phyloP scores from a whole-genome alignment of 2,113 vertebrate genomes.

The Channa argus region DNA sequence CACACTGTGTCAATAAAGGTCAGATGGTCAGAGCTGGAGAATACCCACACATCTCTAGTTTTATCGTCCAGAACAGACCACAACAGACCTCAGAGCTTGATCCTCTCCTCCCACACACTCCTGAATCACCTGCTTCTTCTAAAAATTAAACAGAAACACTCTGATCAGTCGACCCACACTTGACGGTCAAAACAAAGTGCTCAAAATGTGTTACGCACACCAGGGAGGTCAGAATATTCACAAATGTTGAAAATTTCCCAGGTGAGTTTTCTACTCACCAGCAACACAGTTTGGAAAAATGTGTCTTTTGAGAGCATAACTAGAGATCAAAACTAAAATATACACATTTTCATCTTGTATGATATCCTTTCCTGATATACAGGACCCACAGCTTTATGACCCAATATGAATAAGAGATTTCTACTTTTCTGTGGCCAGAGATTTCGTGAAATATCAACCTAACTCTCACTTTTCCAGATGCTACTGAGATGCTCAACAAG shows the following conservation, averaged over 20 bases:
- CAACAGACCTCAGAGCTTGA: constrained; percentile 22
- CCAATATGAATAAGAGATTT: too few relatives aligned
- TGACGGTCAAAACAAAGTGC: constrained; percentile 16
- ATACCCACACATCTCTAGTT: constrained; percentile 2
- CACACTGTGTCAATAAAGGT: not conserved
- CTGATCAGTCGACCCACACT: constrained; percentile 24
- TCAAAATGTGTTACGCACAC: constrained; percentile 13
- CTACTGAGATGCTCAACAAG: not conserved
- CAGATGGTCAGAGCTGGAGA: not conserved
- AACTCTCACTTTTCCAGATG: not conserved
- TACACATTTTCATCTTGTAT: not conserved
- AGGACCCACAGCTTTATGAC: not conserved
- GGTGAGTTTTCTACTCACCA: not conserved
- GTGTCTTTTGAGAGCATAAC: not conserved
- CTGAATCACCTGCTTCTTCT: constrained; percentile 18
- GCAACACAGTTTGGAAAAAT: not conserved
- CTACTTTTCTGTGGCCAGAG: too few relatives aligned
- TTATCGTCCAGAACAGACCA: not conserved
- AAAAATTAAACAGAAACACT: constrained; percentile 45
- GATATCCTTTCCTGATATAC: too few relatives aligned
- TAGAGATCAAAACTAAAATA: constrained; percentile 12
- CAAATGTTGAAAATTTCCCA: constrained; percentile 9
- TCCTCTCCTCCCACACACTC: constrained; percentile 19
- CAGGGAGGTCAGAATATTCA: not conserved
- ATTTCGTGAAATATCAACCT: not conserved